A percentile compares a stretch with the other conserved stretches of the same genome.
Evolutionary conservation across 2,888 invertebrate genomes (phyloP).

Genomic region (Cactoblastis cactorum): DNA sequence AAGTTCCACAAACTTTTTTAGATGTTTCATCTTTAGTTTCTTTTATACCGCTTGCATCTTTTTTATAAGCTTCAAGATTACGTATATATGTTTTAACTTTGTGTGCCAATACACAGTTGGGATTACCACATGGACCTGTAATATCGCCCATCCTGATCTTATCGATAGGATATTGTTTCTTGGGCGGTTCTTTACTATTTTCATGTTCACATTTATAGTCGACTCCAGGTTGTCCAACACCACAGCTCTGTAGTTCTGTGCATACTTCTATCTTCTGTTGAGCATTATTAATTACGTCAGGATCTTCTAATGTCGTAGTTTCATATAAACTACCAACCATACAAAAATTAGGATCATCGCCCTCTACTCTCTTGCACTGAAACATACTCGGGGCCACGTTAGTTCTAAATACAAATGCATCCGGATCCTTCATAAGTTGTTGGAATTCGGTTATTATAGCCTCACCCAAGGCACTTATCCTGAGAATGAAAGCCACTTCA

Average conservation of each 20-base stretch:
- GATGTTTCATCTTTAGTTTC: constrained; percentile 35
- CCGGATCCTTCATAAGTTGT: constrained; percentile 58
- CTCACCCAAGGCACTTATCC: constrained; percentile 72
- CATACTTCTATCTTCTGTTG: constrained; percentile 60
- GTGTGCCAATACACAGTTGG: constrained; percentile 63
- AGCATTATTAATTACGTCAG: constrained; percentile 42
- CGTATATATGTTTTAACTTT: constrained; percentile 64
- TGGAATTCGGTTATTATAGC: constrained; percentile 69
- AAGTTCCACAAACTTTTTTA: constrained; percentile 58
- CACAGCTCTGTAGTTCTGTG: constrained; percentile 62
- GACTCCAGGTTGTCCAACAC: constrained; percentile 28
- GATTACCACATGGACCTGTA: constrained; percentile 66
- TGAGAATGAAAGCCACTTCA: constrained; percentile 62
- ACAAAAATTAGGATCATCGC: constrained; percentile 63
- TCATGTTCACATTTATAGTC: constrained; percentile 37
- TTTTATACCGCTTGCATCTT: constrained; percentile 37
- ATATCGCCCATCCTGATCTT: constrained; percentile 73
- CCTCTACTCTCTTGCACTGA: constrained; percentile 58
- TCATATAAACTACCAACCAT: constrained; percentile 68
- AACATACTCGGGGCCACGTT: constrained; percentile 69
- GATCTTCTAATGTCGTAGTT: constrained; percentile 66
- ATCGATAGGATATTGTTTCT: constrained; percentile 51
- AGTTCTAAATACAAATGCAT: constrained; percentile 63
- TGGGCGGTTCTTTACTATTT: constrained; percentile 24
- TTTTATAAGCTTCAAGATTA: constrained; percentile 55